A percentile compares a stretch with the other conserved stretches of the same genome.
Conservation (phyloP, 2,113 vertebrate species). For the Tragelaphus scriptus region DNA sequence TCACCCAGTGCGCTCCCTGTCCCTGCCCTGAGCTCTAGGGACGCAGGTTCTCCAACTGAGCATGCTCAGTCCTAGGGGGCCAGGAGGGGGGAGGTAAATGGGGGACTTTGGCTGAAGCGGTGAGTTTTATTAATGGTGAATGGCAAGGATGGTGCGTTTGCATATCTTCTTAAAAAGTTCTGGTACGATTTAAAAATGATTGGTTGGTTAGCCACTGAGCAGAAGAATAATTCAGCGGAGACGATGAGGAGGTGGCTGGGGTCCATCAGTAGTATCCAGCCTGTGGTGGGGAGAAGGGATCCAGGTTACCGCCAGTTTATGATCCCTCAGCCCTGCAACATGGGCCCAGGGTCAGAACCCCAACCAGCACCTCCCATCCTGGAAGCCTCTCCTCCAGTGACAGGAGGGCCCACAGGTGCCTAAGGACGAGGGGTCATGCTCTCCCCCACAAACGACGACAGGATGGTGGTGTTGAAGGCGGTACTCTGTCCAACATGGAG, state of each 20-base stretch:
- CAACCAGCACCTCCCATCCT: neutral
- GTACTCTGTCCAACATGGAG: neutral
- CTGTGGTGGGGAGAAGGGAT: slow-evolving; percentile 16
- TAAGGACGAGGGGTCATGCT: neutral
- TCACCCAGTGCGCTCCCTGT: neutral
- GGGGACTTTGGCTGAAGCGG: neutral
- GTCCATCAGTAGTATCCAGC: slow-evolving; percentile 32
- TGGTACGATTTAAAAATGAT: neutral
- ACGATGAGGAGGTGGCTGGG: neutral
- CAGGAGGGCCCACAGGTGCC: neutral
- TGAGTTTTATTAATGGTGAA: neutral
- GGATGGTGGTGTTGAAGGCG: neutral
- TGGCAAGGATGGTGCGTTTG: neutral
- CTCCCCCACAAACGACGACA: neutral
- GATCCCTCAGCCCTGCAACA: neutral
- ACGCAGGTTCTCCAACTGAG: neutral
- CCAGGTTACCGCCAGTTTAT: neutral
- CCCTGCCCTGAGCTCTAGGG: neutral
- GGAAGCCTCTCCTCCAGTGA: neutral
- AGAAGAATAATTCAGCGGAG: neutral
- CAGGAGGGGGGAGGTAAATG: neutral
- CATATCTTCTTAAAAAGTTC: neutral
- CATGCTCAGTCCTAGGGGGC: neutral
- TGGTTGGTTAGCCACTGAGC: neutral
- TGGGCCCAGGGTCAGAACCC: neutral